phyloP scores from a whole-genome alignment of 1,140 invertebrate species.

The Bombus affinis region DNA sequence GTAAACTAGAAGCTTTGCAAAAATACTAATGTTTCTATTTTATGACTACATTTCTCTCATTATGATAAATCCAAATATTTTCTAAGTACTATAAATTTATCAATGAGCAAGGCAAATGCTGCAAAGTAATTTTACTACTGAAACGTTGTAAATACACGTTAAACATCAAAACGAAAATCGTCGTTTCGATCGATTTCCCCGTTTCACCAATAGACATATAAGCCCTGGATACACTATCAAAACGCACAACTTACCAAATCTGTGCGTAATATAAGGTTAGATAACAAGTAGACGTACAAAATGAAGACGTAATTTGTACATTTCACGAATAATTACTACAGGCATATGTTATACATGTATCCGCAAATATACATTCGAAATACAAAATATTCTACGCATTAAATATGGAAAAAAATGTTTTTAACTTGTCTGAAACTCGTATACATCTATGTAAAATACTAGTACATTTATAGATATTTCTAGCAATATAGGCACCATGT shows the following conservation, averaged over 20 bases:
- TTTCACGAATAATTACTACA: not conserved
- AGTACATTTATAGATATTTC: not conserved
- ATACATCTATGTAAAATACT: not conserved
- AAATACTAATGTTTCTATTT: not conserved
- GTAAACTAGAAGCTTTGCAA: not conserved
- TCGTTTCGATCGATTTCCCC: conserved; percentile 13
- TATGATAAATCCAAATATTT: not conserved
- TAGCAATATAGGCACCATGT: not conserved
- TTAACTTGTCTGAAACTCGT: not conserved
- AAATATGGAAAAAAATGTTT: conserved; percentile 20
- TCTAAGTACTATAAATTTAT: not conserved
- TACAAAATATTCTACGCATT: conserved; percentile 1
- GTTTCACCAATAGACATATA: conserved; percentile 3
- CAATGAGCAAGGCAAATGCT: not conserved
- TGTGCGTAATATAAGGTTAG: conserved; percentile 24
- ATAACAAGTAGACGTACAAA: conserved; percentile 12
- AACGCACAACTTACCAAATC: not conserved
- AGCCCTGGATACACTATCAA: not conserved
- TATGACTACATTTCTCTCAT: not conserved
- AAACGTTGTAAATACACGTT: conserved; percentile 1
- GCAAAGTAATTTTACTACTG: not conserved
- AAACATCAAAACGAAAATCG: conserved; percentile 12
- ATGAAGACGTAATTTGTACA: conserved; percentile 38
- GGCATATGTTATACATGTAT: not conserved
- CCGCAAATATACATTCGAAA: conserved; percentile 27